These are phyloP conservation scores for Scomber colias DNA, from an alignment of 2,113 vertebrate genomes.

Conservation along the genomic window DNA sequence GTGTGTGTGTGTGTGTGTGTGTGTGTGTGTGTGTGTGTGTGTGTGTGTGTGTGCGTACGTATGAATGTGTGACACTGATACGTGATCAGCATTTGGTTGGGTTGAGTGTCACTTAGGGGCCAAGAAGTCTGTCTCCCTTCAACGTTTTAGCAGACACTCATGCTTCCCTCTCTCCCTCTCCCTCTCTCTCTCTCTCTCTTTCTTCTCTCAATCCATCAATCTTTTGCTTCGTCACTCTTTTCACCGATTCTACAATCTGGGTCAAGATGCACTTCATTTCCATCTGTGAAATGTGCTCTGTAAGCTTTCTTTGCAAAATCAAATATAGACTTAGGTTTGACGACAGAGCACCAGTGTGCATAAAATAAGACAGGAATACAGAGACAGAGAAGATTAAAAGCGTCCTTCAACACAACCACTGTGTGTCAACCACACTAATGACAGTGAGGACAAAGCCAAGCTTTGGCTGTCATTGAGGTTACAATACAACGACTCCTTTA, in stretches of 20 bases:
- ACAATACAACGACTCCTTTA: too few relatives aligned
- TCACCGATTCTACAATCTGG: background rate
- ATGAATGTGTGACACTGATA: conserved; percentile 47
- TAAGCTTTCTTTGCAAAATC: background rate
- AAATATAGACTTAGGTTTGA: background rate
- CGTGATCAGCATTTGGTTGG: conserved; percentile 51
- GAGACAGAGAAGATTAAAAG: too few relatives aligned
- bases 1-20: conserved; percentile 17
- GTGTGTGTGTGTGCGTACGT: conserved; percentile 37
- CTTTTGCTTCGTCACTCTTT: too few relatives aligned
- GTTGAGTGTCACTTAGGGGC: conserved; percentile 66
- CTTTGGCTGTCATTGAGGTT: too few relatives aligned
- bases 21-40: conserved; percentile 43
- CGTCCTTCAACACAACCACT: too few relatives aligned
- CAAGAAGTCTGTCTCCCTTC: conserved; percentile 70
- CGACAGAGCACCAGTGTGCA: background rate
- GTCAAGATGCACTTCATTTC: background rate
- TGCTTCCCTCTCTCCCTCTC: background rate
- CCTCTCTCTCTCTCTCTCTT: background rate
- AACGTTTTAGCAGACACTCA: conserved; percentile 9
- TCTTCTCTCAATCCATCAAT: background rate
- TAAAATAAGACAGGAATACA: too few relatives aligned
- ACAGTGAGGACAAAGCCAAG: too few relatives aligned
- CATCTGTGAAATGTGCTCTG: background rate
- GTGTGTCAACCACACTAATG: too few relatives aligned